Base-by-base conservation (phyloP, 2,888 invertebrate species). In the Eurytoma adleriae region DNA sequence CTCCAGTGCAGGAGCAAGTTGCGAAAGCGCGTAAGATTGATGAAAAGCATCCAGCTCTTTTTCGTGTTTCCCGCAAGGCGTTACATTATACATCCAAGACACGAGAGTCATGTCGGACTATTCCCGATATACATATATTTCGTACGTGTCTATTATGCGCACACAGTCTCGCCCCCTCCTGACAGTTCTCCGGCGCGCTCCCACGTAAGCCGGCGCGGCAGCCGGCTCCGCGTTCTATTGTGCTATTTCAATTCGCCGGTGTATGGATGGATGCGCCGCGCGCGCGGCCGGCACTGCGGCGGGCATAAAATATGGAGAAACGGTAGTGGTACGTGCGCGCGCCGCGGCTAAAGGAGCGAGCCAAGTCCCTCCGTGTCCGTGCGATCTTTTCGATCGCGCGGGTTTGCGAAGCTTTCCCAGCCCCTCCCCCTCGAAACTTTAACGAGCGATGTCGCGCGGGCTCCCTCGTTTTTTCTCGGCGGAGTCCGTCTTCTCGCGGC, bases 201-300 rank as follows among this genome's bases (percentile, higher is more conserved):
- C 14, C 20, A 40, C 20, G 52, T 52, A 56, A n/a, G 40, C n/a
- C 4, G 18, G 18, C n/a, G 54, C 73, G 30, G 54, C 57, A 24
- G 57, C 40, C 48, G 30, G 24, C 52, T 54, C 20, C 72, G 27
- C 18, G 74, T 71, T 40, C 81, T 75, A 78, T 81, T 81, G 78
- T 81, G 78, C 78, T 78, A 81, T 81, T 81, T 81, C 78, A 81
- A 81, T 78, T 71, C 71, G n/a, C 71, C 67, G 56, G 57, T 61
- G 61, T 81, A 71, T 69, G 71, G 70, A 81, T 78, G 78, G 68
- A 78, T 74, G 67, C 59, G 61, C 50, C 57, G 52, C 62, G 66
- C 20, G 14, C 66, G 74, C 40, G 40, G 40, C 40, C 40, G 64
- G 20, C 24, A 50, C 61, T 27, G 50, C 59, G 54, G 61, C 61